Evolutionary conservation across 2,888 invertebrate genomes (phyloP), one percentile per base, ranked within the genome.

Genomic region (Andrena hattorfiana): DNA sequence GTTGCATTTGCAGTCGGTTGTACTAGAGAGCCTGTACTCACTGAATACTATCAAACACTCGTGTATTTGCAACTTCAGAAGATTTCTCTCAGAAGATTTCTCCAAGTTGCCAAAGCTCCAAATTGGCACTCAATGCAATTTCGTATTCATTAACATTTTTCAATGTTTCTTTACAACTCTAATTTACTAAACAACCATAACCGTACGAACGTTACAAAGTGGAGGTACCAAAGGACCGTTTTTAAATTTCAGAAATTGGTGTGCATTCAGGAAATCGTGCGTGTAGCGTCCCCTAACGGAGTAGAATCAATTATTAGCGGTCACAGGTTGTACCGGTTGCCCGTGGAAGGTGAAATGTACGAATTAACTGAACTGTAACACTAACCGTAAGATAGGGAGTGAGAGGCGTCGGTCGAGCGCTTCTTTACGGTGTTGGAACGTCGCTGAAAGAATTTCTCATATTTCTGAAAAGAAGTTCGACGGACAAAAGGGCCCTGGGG

Each of bases 391-490:
- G 60, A 26, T 60, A 23, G 48, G 7, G 20, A 35, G 28, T 35
- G 42, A 20, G 42, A 30, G 28, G 51, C 62, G 13, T 62, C 56
- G 66, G 62, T 70, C 74, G 69, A 80, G 56, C 67, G 74, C 8
- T 81, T 75, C 56, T 67, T 81, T 49, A 76, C 72, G 68, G 51
- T 51, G 62, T 42, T 54, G 59, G 76, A 35, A 62, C 71, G 35
- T 7, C 10, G 70, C 32, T 62, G 16, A 76, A 48, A 59, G 70
- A 75, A 75, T 75, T 92, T 92, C 91, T 90, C 92, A 90, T 91
- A 91, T 92, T 91, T 87, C 77, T 92, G 91, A 92, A 92, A 92
- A 92, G 92, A 91, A 92, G 89, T 89, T 88, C 85, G 85, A 85
- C 87, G 85, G 83, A 90, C 88, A 90, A 89, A 85, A 85, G 86